These are phyloP conservation scores for Cinclus mexicanus DNA, from an alignment of 2,113 vertebrate genomes.

Conservation along the genomic window DNA sequence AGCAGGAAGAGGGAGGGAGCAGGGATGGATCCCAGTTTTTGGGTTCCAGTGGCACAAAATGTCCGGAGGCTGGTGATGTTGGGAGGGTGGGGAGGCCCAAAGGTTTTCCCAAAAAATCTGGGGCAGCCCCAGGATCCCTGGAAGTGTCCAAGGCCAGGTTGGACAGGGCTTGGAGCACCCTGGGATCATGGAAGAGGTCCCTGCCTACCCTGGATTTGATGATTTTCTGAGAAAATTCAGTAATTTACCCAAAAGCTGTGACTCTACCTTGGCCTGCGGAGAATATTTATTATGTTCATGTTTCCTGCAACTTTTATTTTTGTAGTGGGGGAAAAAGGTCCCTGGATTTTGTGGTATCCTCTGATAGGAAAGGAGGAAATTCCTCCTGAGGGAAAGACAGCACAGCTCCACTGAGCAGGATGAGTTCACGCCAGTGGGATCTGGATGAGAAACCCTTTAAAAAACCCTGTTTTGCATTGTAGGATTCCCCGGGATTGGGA, in stretches of 20 bases:
- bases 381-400: background rate
- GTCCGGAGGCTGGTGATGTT: background rate
- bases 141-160: accelerated
- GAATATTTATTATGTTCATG: background rate
- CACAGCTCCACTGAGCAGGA: background rate
- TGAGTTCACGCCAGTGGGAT: accelerated
- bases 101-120: background rate
- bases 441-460: background rate
- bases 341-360: background rate
- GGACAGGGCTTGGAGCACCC: background rate
- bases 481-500: background rate
- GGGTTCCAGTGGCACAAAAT: no score
- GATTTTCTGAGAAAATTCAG: background rate
- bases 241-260: background rate
- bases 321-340: background rate
- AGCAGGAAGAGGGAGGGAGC: no score
- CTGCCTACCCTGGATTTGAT: background rate
- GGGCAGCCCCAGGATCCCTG: background rate
- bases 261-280: background rate
- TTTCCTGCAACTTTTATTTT: background rate
- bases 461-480: background rate
- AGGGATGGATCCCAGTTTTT: background rate
- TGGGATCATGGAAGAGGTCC: background rate
- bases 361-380: background rate
- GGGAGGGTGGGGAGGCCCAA: background rate